Evolutionary conservation across 1,140 invertebrate genomes (phyloP).

Genomic region (Dreissena polymorpha): DNA sequence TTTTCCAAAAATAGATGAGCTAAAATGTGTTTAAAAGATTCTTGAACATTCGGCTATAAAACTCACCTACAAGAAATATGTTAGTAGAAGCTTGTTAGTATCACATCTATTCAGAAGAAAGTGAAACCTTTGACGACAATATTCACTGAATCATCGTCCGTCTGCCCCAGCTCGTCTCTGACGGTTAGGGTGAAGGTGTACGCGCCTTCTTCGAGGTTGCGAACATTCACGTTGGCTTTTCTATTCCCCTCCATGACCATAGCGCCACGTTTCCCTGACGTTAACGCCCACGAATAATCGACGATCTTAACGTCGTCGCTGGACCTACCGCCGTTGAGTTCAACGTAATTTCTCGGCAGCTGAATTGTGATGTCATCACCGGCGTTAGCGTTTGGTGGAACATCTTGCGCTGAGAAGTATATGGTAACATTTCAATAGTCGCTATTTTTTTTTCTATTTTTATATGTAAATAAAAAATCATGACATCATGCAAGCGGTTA

Average conservation of each 20-base stretch:
- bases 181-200: conserved; percentile 28
- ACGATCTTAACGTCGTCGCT: conserved; percentile 30
- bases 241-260: background rate
- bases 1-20: too few species aligned
- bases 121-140: conserved; percentile 43
- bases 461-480: too few species aligned
- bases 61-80: background rate
- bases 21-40: too few species aligned
- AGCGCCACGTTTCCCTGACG: background rate
- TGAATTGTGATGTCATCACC: conserved; percentile 22
- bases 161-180: conserved; percentile 21
- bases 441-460: too few species aligned
- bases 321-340: conserved; percentile 1
- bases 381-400: conserved; percentile 27
- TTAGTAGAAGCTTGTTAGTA: background rate
- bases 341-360: conserved; percentile 7
- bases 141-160: conserved; percentile 20
- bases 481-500: too few species aligned
- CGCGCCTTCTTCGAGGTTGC: conserved; percentile 11
- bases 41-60: background rate
- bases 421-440: too few species aligned
- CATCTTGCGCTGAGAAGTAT: conserved; percentile 21
- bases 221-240: background rate
- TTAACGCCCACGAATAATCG: conserved; percentile 11
- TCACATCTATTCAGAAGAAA: too few species aligned